phyloP scores from a whole-genome alignment of 53 echinoderm and acorn worm species.

The Hippasteria phrygiana region DNA sequence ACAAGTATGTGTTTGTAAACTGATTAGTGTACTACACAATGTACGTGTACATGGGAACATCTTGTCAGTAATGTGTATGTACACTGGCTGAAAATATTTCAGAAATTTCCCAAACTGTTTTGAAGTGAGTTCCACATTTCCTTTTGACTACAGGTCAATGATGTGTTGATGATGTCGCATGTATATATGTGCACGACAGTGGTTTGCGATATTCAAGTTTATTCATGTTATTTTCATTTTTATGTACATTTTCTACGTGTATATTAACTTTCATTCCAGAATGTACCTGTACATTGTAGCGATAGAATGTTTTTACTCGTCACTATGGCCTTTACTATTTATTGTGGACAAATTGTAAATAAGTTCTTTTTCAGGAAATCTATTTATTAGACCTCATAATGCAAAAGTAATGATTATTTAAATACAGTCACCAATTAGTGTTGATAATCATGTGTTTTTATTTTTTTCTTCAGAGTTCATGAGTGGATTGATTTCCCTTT shows the following conservation, averaged over 20 bases:
- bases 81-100: too few species aligned
- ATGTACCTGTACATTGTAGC: conserved; percentile 45
- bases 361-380: conserved; percentile 50
- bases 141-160: background rate
- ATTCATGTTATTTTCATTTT: background rate
- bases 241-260: conserved; percentile 48
- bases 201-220: background rate
- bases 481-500: conserved; percentile 18
- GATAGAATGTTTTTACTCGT: conserved; percentile 26
- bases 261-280: conserved; percentile 48
- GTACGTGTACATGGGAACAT: too few species aligned
- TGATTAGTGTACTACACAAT: too few species aligned
- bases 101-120: too few species aligned
- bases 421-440: background rate
- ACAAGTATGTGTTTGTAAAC: too few species aligned
- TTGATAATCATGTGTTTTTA: background rate
- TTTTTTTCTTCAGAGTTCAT: too few species aligned
- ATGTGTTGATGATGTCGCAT: too few species aligned
- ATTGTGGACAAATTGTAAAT: conserved; percentile 56
- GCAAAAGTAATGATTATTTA: conserved; percentile 34
- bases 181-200: background rate
- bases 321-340: conserved; percentile 62
- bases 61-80: too few species aligned
- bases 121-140: background rate
- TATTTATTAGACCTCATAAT: conserved; percentile 53